Conservation (phyloP, 2,797 vertebrate species). For the Hippocampus kuda region DNA sequence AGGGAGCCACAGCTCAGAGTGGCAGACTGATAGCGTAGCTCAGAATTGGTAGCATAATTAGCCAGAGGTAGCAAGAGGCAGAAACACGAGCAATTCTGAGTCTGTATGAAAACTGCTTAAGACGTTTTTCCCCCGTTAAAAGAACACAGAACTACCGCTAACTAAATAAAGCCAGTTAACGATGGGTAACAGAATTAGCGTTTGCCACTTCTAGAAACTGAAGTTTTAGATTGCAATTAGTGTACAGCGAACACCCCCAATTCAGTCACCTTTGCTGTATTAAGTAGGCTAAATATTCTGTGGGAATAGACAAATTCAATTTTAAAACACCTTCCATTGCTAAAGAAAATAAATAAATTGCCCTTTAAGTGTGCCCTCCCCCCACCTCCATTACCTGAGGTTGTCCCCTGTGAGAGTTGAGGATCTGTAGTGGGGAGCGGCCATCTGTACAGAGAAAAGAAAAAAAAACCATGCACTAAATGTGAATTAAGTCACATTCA, state of each 20-base stretch:
- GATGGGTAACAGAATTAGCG: too few species aligned
- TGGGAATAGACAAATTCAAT: not conserved
- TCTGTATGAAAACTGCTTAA: too few species aligned
- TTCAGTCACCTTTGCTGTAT: not conserved
- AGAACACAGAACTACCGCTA: too few species aligned
- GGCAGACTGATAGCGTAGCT: too few species aligned
- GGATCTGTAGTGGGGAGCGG: slow-evolving; percentile 82
- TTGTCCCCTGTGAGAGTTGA: slow-evolving; percentile 68
- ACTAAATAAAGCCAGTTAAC: too few species aligned
- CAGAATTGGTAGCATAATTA: not conserved
- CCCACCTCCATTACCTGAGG: slow-evolving; percentile 47
- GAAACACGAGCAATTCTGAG: too few species aligned
- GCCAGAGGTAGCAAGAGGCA: not conserved
- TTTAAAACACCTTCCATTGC: not conserved
- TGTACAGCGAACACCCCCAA: not conserved
- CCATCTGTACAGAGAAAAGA: slow-evolving; percentile 44
- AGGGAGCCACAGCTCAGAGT: too few species aligned
- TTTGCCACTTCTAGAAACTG: not conserved
- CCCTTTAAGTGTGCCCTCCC: too few species aligned
- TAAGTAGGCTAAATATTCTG: not conserved
- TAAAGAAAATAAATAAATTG: not conserved
- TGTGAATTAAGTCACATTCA: not conserved
- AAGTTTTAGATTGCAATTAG: not conserved
- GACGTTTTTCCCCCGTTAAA: too few species aligned
- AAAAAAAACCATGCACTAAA: not conserved